Evolutionary conservation across 2,888 invertebrate genomes (phyloP).

Genomic region (Nemotelus pantherinus): DNA sequence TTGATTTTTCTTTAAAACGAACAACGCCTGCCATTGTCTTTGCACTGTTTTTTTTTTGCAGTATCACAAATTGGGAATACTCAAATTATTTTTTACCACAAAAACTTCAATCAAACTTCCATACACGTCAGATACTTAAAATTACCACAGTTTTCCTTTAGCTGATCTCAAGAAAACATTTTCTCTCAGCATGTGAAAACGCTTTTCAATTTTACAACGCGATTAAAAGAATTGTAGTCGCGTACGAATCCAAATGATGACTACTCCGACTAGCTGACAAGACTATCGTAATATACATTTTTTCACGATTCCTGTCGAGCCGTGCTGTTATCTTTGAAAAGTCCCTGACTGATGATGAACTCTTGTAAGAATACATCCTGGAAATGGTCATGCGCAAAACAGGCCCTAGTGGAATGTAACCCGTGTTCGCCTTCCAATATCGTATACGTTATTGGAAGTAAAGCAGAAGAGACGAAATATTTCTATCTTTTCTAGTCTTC

Average conservation of each 20-base stretch:
- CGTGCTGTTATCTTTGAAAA: slow-evolving; percentile 33
- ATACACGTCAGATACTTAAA: too few relatives aligned
- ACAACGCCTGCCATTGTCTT: slow-evolving; percentile 18
- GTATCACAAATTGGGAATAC: too few relatives aligned
- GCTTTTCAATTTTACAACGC: too few relatives aligned
- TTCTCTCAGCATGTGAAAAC: too few relatives aligned
- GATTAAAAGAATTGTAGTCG: not conserved
- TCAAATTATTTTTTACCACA: not conserved
- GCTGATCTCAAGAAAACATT: too few relatives aligned
- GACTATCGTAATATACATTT: slow-evolving; percentile 48
- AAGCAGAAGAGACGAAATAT: not conserved
- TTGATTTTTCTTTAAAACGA: slow-evolving; percentile 18
- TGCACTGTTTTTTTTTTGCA: not conserved
- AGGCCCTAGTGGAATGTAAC: not conserved
- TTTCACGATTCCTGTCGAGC: slow-evolving; percentile 20
- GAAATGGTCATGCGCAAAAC: slow-evolving; percentile 8
- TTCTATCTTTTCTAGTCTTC: not conserved
- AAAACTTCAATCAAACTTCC: not conserved
- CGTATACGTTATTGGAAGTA: slow-evolving; percentile 32
- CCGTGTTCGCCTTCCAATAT: slow-evolving; percentile 10
- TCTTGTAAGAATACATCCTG: not conserved
- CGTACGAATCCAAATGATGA: slow-evolving; percentile 45
- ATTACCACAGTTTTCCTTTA: too few relatives aligned
- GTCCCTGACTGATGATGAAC: slow-evolving; percentile 14
- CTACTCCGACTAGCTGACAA: slow-evolving; percentile 43